Conservation (phyloP, 2,797 vertebrate species). For the Sebastes minor region DNA sequence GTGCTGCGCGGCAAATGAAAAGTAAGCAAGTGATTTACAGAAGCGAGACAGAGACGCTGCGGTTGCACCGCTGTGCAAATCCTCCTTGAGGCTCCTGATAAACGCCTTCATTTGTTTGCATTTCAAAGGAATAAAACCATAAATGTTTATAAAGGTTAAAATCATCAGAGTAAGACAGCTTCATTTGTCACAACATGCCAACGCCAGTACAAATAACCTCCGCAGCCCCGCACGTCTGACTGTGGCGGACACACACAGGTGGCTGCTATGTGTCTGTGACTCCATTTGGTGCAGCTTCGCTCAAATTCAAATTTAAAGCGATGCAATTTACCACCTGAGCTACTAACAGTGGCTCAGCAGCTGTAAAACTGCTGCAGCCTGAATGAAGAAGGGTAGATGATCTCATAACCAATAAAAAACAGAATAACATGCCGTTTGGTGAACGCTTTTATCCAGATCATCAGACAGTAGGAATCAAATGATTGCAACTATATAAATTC, state of each 20-base stretch:
- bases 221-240: slow-evolving; percentile 44
- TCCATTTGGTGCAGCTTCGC: slow-evolving; percentile 35
- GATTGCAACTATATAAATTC: not conserved
- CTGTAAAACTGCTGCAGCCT: not conserved
- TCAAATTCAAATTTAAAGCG: slow-evolving; percentile 53
- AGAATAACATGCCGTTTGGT: not conserved
- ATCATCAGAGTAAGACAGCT: not conserved
- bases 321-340: slow-evolving; percentile 53
- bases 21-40: slow-evolving; percentile 36
- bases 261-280: slow-evolving; percentile 31
- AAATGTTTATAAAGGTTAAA: slow-evolving; percentile 7
- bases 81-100: not conserved
- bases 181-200: slow-evolving; percentile 15
- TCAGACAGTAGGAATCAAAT: not conserved
- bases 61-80: slow-evolving; percentile 7
- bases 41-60: slow-evolving; percentile 8
- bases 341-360: slow-evolving; percentile 3
- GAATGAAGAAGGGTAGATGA: slow-evolving; percentile 17
- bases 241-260: slow-evolving; percentile 56
- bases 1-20: slow-evolving; percentile 41
- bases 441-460: not conserved
- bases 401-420: slow-evolving; percentile 9
- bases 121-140: not conserved
- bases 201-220: slow-evolving; percentile 15
- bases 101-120: not conserved